phyloP scores from a whole-genome alignment of 2,113 vertebrate genomes.

The Aptenodytes patagonicus region DNA sequence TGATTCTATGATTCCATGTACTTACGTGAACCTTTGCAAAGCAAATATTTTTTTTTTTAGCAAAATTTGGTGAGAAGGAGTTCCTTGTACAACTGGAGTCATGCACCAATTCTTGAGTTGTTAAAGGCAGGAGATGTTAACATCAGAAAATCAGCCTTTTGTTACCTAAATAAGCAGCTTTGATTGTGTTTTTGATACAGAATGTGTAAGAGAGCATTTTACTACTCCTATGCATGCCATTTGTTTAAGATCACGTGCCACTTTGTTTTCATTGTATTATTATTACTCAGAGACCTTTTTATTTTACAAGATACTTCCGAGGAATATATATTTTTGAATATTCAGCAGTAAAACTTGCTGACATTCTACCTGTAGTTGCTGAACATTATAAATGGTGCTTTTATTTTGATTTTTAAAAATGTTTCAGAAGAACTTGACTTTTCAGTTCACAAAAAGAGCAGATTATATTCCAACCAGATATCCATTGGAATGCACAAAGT shows the following conservation, averaged over 20 bases:
- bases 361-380: not conserved
- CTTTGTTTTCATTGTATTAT: not conserved
- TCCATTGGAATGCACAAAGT: not conserved
- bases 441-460: not conserved
- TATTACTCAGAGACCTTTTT: not conserved
- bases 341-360: not conserved
- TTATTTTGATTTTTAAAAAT: not conserved
- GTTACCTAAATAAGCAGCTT: not conserved
- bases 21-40: constrained; percentile 16
- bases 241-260: not conserved
- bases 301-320: not conserved
- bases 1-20: not conserved
- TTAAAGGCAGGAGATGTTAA: not conserved
- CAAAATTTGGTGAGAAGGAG: not conserved
- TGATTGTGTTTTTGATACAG: not conserved
- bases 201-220: not conserved
- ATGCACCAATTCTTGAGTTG: not conserved
- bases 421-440: not conserved
- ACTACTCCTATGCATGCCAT: not conserved
- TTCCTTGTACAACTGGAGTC: not conserved
- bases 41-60: not conserved
- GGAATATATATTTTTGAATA: not conserved
- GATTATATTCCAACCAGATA: not conserved
- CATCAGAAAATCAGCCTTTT: not conserved
- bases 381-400: not conserved